Evolutionary conservation across 2,888 invertebrate species (phyloP).

Genomic region (Brassicogethes aeneus): DNA sequence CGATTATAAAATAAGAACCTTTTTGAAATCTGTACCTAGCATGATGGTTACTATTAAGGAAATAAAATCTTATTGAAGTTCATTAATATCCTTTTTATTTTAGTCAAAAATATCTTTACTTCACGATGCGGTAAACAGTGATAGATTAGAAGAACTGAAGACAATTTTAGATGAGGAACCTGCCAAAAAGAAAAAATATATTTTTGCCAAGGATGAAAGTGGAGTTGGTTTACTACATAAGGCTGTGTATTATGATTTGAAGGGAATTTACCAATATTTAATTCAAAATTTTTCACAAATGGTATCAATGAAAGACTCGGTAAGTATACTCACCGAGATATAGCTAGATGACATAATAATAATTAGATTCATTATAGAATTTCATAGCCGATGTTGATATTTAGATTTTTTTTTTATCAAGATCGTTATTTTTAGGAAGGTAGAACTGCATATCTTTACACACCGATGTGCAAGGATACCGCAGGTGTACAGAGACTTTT

Average conservation of each 20-base stretch:
- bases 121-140: constrained; percentile 67
- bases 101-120: constrained; percentile 65
- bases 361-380: too few species aligned
- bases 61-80: background rate
- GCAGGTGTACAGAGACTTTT: constrained; percentile 52
- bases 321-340: constrained; percentile 45
- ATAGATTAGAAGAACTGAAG: constrained; percentile 60
- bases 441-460: constrained; percentile 59
- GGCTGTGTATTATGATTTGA: constrained; percentile 66
- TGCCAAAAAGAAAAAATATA: constrained; percentile 45
- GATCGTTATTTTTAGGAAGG: constrained; percentile 46
- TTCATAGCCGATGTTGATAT: background rate
- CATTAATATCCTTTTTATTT: constrained; percentile 2
- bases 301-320: constrained; percentile 60
- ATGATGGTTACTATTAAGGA: constrained; percentile 49
- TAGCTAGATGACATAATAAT: too few species aligned
- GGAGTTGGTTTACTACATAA: constrained; percentile 72
- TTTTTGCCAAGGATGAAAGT: constrained; percentile 56
- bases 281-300: constrained; percentile 57
- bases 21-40: constrained; percentile 56
- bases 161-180: constrained; percentile 42
- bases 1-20: constrained; percentile 52
- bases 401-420: background rate
- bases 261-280: constrained; percentile 63
- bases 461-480: constrained; percentile 51